Evolutionary conservation across 2,113 vertebrate species (phyloP), one percentile per base, ranked within the genome.

Genomic region (Nannobrachium achirus): DNA sequence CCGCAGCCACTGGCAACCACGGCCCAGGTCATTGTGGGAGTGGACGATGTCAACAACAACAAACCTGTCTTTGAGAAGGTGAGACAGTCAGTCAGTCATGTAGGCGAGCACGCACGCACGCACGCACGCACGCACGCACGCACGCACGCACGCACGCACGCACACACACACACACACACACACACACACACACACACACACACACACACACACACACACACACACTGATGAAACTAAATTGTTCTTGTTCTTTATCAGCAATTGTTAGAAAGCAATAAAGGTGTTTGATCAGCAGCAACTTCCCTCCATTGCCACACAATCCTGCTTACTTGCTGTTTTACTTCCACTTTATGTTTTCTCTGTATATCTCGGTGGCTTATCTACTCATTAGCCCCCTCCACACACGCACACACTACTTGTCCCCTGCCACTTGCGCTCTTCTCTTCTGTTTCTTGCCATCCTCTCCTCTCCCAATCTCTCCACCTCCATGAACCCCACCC

Each of bases 61-160:
- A 96, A 96, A 75, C 95, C 95, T 14, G 78, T 95, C 48, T 97
- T 97, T 83, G 92, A 94, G 74, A 94, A 95, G 94, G 95, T 95
- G 85, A 77, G 68, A 68, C 1, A 44, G 2, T 13, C 13, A 20
- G n/a, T n/a, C n/a, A n/a, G n/a, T n/a, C 16, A 38, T n/a, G n/a
- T n/a, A n/a, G n/a, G n/a, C 46, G 8, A 19, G 48, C 25, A 8
- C 19, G 11, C 9, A 39, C 55, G 38, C 19, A 13, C 51, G 7
- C 6, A 18, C 51, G 7, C 51, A 55, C 51, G 8, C 51, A 20
- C 16, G 10, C 18, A 10, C 16, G 7, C 51, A 55, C 51, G 7
- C 16, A 55, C 51, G 8, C 51, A 20, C 51, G 7, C 51, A 55
- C 51, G 7, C 51, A 55, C 51, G 7, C 51, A 55, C 51, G 16